Conservation (phyloP, 2,113 vertebrate species). For the Microtus montanus region DNA sequence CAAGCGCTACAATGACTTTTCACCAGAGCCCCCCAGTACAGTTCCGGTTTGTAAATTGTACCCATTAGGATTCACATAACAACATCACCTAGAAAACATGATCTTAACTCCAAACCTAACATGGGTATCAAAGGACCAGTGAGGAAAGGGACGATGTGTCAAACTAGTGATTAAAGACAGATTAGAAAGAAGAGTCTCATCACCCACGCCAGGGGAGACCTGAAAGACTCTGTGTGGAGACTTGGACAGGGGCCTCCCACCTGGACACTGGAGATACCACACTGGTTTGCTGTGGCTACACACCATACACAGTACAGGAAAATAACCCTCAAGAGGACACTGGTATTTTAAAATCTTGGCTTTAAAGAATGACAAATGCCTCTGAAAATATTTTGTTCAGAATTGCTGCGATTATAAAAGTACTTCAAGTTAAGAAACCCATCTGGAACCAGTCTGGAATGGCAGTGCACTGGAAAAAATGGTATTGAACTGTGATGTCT, state of each 20-base stretch:
- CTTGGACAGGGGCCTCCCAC: slow-evolving; percentile 52
- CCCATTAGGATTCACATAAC: slow-evolving; percentile 3
- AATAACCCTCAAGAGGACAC: slow-evolving; percentile 75
- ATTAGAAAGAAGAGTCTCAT: slow-evolving; percentile 74
- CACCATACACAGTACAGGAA: slow-evolving; percentile 76
- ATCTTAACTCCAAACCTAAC: slow-evolving; percentile 52
- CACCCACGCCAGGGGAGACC: slow-evolving; percentile 72
- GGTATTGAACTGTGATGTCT: slow-evolving; percentile 83
- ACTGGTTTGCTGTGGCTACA: slow-evolving; percentile 72
- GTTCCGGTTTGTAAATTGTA: slow-evolving; percentile 60
- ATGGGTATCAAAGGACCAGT: neutral
- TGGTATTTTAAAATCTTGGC: slow-evolving; percentile 81
- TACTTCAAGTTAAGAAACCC: slow-evolving; percentile 84
- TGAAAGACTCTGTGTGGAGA: slow-evolving; percentile 46
- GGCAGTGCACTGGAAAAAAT: slow-evolving; percentile 87
- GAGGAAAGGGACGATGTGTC: neutral
- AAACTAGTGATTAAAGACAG: slow-evolving; percentile 73
- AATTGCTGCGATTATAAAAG: slow-evolving; percentile 84
- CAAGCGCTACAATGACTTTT: slow-evolving; percentile 17
- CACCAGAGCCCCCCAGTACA: slow-evolving; percentile 35
- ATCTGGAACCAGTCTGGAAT: slow-evolving; percentile 78
- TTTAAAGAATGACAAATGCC: slow-evolving; percentile 76
- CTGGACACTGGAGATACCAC: slow-evolving; percentile 66
- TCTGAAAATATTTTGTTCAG: slow-evolving; percentile 82
- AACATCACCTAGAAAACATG: slow-evolving; percentile 61